phyloP scores from a whole-genome alignment of 2,797 vertebrate species.

The Acestrorhynchus altus region DNA sequence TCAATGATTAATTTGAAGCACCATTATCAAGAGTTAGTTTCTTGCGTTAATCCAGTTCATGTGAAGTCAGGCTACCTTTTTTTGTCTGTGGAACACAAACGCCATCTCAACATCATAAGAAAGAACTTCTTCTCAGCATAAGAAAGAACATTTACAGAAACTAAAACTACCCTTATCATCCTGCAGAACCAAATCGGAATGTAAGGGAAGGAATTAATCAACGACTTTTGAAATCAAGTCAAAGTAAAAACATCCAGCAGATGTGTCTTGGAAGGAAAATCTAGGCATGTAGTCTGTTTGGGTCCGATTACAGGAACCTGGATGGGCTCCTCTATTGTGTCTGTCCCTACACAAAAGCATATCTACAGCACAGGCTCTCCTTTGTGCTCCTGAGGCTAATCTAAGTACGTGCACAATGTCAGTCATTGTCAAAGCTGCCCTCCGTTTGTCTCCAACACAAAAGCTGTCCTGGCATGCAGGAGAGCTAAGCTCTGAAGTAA shows the following conservation, averaged over 20 bases:
- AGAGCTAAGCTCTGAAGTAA: slow-evolving; percentile 7
- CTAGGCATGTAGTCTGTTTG: slow-evolving; percentile 60
- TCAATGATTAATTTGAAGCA: no score
- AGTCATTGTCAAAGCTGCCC: slow-evolving; percentile 48
- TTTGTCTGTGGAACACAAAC: no score
- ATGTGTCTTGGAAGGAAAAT: slow-evolving; percentile 11
- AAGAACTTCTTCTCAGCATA: no score
- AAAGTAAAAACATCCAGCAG: background rate
- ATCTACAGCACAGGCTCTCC: slow-evolving; percentile 34
- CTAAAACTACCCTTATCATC: no score
- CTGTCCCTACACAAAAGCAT: slow-evolving; percentile 47
- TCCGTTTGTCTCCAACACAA: slow-evolving; percentile 63
- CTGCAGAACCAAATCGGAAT: background rate
- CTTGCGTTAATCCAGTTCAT: no score
- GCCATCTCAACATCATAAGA: no score
- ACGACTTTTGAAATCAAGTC: background rate
- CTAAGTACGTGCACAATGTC: slow-evolving; percentile 47
- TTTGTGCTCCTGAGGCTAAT: slow-evolving; percentile 40
- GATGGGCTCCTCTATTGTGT: slow-evolving; percentile 36
- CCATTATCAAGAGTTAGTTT: no score
- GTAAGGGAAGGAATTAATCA: background rate
- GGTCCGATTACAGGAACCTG: slow-evolving; percentile 68
- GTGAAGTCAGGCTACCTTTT: no score
- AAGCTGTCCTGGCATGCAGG: slow-evolving; percentile 34
- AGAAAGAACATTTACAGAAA: no score